These are phyloP conservation scores for Steinernema scapterisci DNA, from an alignment of 2,888 invertebrate genomes.

Conservation along the genomic window DNA sequence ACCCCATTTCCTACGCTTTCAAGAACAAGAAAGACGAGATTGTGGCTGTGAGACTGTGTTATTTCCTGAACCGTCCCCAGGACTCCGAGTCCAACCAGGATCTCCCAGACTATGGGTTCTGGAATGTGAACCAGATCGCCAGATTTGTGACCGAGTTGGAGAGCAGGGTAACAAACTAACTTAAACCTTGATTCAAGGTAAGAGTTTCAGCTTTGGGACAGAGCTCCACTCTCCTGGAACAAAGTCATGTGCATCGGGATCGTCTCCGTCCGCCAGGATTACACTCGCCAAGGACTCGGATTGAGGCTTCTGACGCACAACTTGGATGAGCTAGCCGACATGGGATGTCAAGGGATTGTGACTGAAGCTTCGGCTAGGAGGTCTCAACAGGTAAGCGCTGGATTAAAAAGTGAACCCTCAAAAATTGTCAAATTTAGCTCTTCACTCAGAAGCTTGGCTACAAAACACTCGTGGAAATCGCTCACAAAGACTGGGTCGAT, in stretches of 20 bases:
- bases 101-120: not conserved
- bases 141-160: conserved; percentile 37
- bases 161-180: conserved; percentile 35
- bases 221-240: conserved; percentile 39
- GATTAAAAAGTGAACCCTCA: not conserved
- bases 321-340: conserved; percentile 35
- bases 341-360: conserved; percentile 45
- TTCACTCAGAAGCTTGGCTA: conserved; percentile 31
- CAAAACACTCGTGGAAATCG: conserved; percentile 17
- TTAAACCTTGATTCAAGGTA: too few species aligned
- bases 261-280: conserved; percentile 39
- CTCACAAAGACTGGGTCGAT: conserved; percentile 24
- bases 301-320: conserved; percentile 36
- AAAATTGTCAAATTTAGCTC: not conserved
- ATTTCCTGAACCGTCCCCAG: conserved; percentile 35
- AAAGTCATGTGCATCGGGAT: conserved; percentile 35
- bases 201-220: conserved; percentile 42
- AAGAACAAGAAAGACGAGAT: conserved; percentile 16
- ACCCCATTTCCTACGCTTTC: not conserved
- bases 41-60: conserved; percentile 39
- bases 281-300: conserved; percentile 41
- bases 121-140: conserved; percentile 28
- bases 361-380: conserved; percentile 45
- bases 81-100: not conserved
- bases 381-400: conserved; percentile 41